Evolutionary conservation across 2,888 invertebrate species (phyloP).

Genomic region (Thymelicus sylvestris): DNA sequence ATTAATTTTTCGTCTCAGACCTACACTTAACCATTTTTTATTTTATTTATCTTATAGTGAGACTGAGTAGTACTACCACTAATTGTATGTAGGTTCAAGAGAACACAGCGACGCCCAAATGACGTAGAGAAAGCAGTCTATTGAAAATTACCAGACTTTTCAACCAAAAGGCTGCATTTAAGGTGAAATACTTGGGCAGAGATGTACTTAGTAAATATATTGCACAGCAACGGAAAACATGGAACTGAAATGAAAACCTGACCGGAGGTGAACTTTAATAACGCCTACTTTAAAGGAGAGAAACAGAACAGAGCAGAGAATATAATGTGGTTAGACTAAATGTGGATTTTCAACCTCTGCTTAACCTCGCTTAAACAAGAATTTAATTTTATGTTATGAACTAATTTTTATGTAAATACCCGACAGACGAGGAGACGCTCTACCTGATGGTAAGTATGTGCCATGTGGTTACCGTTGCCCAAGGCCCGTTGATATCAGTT

Average conservation of each 20-base stretch:
- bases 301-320: conserved; percentile 11
- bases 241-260: conserved; percentile 26
- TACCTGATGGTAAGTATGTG: too few relatives aligned
- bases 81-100: conserved; percentile 2
- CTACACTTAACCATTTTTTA: too few relatives aligned
- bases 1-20: too few relatives aligned
- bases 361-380: conserved; percentile 6
- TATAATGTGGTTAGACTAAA: conserved; percentile 18
- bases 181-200: conserved; percentile 16
- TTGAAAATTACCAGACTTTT: conserved; percentile 27
- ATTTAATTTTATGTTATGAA: conserved; percentile 6
- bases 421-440: too few relatives aligned
- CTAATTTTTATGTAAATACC: neutral
- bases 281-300: conserved; percentile 10
- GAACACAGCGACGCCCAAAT: conserved; percentile 14
- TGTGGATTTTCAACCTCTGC: conserved; percentile 7
- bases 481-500: too few relatives aligned
- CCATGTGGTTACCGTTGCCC: too few relatives aligned
- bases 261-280: conserved; percentile 29
- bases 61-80: neutral
- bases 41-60: neutral
- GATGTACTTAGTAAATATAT: conserved; percentile 17
- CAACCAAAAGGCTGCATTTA: conserved; percentile 29
- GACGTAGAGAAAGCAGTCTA: conserved; percentile 15
- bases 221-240: conserved; percentile 13